phyloP scores from a whole-genome alignment of 2,888 invertebrate species.

The Netelia virgata region DNA sequence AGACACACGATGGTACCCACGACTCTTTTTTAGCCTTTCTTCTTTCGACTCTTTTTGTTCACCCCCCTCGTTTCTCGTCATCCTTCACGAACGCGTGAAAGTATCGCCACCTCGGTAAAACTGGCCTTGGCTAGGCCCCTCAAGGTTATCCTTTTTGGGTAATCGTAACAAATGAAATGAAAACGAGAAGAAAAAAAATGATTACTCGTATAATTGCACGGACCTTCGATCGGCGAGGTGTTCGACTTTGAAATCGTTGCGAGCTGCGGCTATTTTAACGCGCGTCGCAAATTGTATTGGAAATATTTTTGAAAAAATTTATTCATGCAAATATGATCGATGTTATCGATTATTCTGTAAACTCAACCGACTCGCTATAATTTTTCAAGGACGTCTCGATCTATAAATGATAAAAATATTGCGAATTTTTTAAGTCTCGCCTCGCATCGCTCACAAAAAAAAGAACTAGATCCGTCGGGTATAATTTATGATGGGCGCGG shows the following conservation, averaged over 20 bases:
- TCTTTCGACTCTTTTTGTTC: slow-evolving; percentile 1
- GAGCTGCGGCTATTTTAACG: no score
- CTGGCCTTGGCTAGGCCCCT: slow-evolving; percentile 47
- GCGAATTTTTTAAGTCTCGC: background rate
- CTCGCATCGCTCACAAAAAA: slow-evolving; percentile 6
- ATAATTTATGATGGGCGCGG: slow-evolving; percentile 44
- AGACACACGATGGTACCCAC: background rate
- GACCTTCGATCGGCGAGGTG: no score
- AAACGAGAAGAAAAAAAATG: background rate
- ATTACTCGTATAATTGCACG: no score
- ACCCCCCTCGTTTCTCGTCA: slow-evolving; percentile 7
- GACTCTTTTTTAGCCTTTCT: slow-evolving; percentile 24
- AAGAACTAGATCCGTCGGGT: slow-evolving; percentile 2
- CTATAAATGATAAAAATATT: no score
- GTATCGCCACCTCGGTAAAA: slow-evolving; percentile 18
- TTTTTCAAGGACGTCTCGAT: no score
- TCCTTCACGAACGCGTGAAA: slow-evolving; percentile 57
- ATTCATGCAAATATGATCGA: no score
- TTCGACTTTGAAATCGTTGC: no score
- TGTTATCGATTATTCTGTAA: no score
- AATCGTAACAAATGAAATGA: background rate
- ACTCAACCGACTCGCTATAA: no score
- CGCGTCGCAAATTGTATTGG: no score
- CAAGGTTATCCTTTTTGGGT: slow-evolving; percentile 28
- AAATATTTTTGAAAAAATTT: no score